Evolutionary conservation across 1,140 invertebrate species (phyloP).

Genomic region (Melanaphis sacchari): DNA sequence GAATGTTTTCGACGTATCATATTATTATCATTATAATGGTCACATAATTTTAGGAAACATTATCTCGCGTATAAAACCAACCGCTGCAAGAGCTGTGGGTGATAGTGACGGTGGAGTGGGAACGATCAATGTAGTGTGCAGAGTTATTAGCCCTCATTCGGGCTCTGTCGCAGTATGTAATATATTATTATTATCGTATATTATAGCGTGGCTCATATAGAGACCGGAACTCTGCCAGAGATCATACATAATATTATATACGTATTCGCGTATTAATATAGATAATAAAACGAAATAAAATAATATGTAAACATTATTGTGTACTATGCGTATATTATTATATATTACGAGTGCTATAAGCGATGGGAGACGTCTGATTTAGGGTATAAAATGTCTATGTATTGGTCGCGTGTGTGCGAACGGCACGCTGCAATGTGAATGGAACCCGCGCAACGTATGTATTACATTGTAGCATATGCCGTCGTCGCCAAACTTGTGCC

Average conservation of each 20-base stretch:
- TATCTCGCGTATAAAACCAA: conserved; percentile 1
- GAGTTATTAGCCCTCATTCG: conserved; percentile 7
- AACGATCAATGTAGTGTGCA: conserved; percentile 38
- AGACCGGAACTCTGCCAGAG: conserved; percentile 32
- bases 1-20: not conserved
- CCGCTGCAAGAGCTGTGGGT: not conserved
- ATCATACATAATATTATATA: not conserved
- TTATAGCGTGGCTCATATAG: not conserved
- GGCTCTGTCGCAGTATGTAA: not conserved
- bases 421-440: not conserved
- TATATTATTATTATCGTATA: not conserved
- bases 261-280: not conserved
- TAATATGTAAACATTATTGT: conserved; percentile 34
- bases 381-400: not conserved
- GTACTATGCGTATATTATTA: not conserved
- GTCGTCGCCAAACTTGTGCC: not conserved
- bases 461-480: not conserved
- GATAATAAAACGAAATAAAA: conserved; percentile 8
- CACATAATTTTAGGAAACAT: conserved; percentile 50
- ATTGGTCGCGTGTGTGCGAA: not conserved
- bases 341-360: not conserved
- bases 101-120: not conserved
- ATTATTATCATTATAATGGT: conserved; percentile 38
- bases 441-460: not conserved
- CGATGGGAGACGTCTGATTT: not conserved